A percentile compares a stretch with the other conserved stretches of the same genome.
Conservation (phyloP, 37 sponge, comb jelly and placozoan species). For the Cliona cf. orientalis region DNA sequence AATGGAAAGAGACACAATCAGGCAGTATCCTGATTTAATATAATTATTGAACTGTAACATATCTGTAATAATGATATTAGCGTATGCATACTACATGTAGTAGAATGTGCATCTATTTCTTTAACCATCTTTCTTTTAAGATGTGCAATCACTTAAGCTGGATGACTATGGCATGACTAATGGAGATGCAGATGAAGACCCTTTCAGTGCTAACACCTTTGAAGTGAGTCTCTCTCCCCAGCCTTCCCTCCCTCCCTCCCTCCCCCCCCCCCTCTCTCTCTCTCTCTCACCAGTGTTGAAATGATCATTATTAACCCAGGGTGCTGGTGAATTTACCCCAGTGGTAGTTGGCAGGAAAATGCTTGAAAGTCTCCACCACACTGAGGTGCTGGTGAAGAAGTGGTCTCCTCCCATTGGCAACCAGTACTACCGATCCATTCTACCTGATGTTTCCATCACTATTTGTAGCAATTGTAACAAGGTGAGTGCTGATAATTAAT, state of each 20-base stretch:
- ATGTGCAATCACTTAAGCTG: slow-evolving; percentile 27
- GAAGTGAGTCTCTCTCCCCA: background rate
- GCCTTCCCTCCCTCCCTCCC: too few species aligned
- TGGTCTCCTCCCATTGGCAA: slow-evolving; percentile 84
- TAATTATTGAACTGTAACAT: too few species aligned
- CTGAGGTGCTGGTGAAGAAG: slow-evolving; percentile 87
- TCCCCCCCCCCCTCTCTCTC: too few species aligned
- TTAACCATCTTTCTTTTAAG: background rate
- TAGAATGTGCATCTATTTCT: too few species aligned
- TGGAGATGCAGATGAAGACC: slow-evolving; percentile 11
- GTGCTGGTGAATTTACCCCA: slow-evolving; percentile 54
- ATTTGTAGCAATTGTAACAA: slow-evolving; percentile 81
- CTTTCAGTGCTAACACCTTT: slow-evolving; percentile 21
- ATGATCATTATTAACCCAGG: too few species aligned
- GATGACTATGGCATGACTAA: slow-evolving; percentile 1
- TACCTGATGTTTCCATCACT: slow-evolving; percentile 85
- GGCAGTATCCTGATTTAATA: slow-evolving; percentile 42
- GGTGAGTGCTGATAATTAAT: too few species aligned
- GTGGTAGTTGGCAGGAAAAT: slow-evolving; percentile 70
- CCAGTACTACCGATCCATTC: slow-evolving; percentile 81
- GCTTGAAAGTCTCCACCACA: slow-evolving; percentile 60
- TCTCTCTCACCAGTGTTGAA: too few species aligned
- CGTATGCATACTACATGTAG: too few species aligned
- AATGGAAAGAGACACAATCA: slow-evolving; percentile 26
- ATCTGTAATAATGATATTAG: too few species aligned